phyloP scores from a whole-genome alignment of 2,888 invertebrate genomes.

The Deilephila porcellus region DNA sequence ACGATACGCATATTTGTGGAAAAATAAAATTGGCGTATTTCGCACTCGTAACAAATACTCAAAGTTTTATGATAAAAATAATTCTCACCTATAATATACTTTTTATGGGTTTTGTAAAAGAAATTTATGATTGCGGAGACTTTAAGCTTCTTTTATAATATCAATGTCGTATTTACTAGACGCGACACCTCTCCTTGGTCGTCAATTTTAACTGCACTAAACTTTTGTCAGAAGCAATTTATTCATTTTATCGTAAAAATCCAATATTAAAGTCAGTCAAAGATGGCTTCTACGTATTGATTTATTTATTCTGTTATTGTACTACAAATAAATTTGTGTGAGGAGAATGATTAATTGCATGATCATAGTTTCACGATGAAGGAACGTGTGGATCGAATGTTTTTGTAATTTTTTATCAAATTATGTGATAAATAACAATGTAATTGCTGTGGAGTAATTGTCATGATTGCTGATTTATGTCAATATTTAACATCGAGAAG shows the following conservation, averaged over 20 bases:
- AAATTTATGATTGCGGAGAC: conserved; percentile 3
- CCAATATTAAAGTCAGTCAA: not conserved
- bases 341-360: too few species aligned
- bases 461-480: too few species aligned
- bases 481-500: too few species aligned
- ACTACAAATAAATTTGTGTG: too few species aligned
- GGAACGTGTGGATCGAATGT: too few species aligned
- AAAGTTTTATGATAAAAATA: not conserved
- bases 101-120: not conserved
- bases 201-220: not conserved
- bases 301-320: not conserved
- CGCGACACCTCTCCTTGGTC: not conserved
- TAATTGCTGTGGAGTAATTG: too few species aligned
- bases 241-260: conserved; percentile 4
- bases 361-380: too few species aligned
- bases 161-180: not conserved
- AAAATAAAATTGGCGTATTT: not conserved
- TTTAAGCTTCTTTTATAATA: not conserved
- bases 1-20: too few species aligned
- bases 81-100: not conserved
- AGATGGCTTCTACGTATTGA: not conserved
- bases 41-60: not conserved
- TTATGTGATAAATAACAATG: too few species aligned
- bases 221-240: conserved; percentile 2
- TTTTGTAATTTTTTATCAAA: too few species aligned